Evolutionary conservation across 1,140 invertebrate genomes (phyloP), one percentile per base, ranked within the genome.

Genomic region (Drosophila nikananu): DNA sequence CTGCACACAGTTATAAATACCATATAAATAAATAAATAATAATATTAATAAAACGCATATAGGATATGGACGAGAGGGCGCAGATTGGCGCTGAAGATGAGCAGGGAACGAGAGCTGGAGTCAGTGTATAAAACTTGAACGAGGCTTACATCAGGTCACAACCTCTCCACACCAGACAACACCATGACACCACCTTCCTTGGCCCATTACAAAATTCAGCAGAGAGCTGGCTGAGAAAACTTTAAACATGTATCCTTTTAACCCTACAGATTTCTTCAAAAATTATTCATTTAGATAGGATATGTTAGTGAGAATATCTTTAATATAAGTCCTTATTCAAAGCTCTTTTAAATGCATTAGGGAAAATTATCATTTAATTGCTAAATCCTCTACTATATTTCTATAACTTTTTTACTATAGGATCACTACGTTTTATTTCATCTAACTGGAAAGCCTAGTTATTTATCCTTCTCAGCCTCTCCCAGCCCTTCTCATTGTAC

Each of bases 1-100:
- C 68, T 86, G 83, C 84, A 90, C 84, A 76, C 51, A 67, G 35
- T 68, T 64, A 71, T 81, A 66, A 54, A 42, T 73, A 72, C 55
- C 55, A 77, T 48, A 78, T 72, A 74, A 52, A 67, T 59, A 79
- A 58, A 49, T 27, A 49, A 49, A 49, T 27, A 49, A 77, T 77
- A 59, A 73, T 61, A 74, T 61, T 30, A 23, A 46, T 44, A 17
- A 60, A 21, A 52, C 35, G 57, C 54, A 58, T 73, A 59, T 74
- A 73, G 55, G 42, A 65, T 67, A 81, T 51, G 62, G 41, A 71
- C 51, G 51, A 52, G 51, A 58, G 68, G 72, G 59, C 66, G 49
- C 37, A 73, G 65, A 55, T 59, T 57, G 70, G 58, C 61, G 57
- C 32, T 44, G 46, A 39, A 23, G 21, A 55, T 39, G 21, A 39